These are phyloP conservation scores for Elaphurus davidianus DNA, from an alignment of 2,113 vertebrate genomes.

Conservation along the genomic window DNA sequence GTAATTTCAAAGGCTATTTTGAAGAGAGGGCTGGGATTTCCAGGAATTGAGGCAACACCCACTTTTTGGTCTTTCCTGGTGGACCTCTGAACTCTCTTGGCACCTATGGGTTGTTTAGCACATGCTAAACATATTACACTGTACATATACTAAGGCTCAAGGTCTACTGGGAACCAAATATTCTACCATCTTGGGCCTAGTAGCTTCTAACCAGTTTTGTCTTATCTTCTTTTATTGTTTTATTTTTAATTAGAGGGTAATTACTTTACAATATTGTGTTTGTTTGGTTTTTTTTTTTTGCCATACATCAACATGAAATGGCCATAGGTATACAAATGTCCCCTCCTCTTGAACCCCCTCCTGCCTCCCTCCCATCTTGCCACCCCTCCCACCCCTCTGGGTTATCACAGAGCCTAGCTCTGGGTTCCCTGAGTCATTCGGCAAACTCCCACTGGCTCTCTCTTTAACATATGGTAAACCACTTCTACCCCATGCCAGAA, in stretches of 20 bases:
- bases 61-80: background rate
- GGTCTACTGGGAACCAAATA: background rate
- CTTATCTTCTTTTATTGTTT: background rate
- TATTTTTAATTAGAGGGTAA: background rate
- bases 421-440: background rate
- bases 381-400: background rate
- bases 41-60: background rate
- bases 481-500: rapidly evolving
- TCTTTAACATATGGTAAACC: background rate
- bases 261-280: background rate
- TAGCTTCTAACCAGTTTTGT: background rate
- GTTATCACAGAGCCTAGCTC: background rate
- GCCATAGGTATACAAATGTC: background rate
- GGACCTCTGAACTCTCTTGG: background rate
- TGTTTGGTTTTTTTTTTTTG: background rate
- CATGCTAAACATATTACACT: background rate
- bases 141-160: background rate
- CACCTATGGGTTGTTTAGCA: background rate
- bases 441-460: background rate
- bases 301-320: background rate
- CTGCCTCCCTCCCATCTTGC: background rate
- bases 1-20: background rate
- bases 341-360: background rate
- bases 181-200: background rate
- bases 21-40: background rate